These are phyloP conservation scores for Augiades crinisus DNA, from an alignment of 2,888 invertebrate genomes.

Conservation along the genomic window DNA sequence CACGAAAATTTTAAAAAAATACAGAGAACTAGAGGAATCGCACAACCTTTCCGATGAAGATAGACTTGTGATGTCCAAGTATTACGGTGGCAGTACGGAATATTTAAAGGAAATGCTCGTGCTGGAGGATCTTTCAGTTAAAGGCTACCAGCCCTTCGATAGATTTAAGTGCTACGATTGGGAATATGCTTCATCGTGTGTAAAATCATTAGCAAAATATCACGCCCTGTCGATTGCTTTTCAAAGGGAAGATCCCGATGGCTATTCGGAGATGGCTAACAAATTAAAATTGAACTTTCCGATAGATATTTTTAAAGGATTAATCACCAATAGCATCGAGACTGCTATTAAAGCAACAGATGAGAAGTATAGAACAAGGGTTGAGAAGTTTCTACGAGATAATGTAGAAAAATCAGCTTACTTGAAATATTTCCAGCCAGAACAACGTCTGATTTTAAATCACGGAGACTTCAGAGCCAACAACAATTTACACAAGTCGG, in stretches of 20 bases:
- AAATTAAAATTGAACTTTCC: no score
- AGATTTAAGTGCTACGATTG: constrained; percentile 43
- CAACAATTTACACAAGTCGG: no score
- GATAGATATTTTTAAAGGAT: no score
- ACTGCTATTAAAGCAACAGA: no score
- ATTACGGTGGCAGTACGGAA: constrained; percentile 37
- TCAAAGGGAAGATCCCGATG: constrained; percentile 23
- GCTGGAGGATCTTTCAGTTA: constrained; percentile 41
- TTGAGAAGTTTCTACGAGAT: no score
- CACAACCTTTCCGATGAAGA: constrained; percentile 34
- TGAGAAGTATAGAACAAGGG: no score
- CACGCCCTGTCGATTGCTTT: constrained; percentile 53
- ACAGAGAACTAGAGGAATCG: constrained; percentile 30
- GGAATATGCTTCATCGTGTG: constrained; percentile 39
- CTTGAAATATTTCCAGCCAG: no score
- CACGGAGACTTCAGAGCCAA: no score
- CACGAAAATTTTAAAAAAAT: constrained; percentile 30
- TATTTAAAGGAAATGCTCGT: constrained; percentile 44
- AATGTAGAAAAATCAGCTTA: no score
- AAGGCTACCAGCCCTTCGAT: constrained; percentile 42
- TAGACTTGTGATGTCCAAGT: constrained; percentile 36
- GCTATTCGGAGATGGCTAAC: no score
- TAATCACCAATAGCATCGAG: no score
- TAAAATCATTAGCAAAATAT: constrained; percentile 44
- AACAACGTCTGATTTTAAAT: no score